Evolutionary conservation across 2,797 vertebrate species (phyloP), one percentile per base, ranked within the genome.

Genomic region (Peromyscus aztecus): DNA sequence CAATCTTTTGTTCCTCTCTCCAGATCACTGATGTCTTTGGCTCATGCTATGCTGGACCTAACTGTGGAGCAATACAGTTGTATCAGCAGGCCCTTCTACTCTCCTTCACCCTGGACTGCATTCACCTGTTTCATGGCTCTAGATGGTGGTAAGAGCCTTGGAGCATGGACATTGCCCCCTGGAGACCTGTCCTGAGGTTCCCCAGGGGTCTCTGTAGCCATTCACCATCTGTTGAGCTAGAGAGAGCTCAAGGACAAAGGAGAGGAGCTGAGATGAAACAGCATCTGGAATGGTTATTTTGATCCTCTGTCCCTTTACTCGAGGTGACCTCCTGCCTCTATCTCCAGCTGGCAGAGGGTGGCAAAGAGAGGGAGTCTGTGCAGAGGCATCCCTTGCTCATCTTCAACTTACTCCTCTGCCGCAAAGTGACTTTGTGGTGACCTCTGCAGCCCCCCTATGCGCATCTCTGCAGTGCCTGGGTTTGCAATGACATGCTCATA

Each of bases 151-250:
- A 69, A 77, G 78, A n/a, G 2, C 40, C 29, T 55, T 19, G 11
- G 65, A 90, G 78, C 55, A 16, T 5, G 16, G 89, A 6, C 31
- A 52, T 40, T 69, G 71, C 6, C 7, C 57, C 1, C 87, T n/a
- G 31, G 49, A 82, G 27, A 77, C 9, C 2, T 52, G 49, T 88
- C 63, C 46, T 69, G 65, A 34, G 17, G 40, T 63, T 69, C 77
- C 67, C 24, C 43, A 43, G 77, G 73, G 91, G 34, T 24, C 21
- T 52, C 13, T 27, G 17, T 27, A 86, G 65, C 91, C 55, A 65
- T 86, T 90, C 69, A n/a, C 98, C 97, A 98, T 96, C 97, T 98
- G 97, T 97, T 92, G 96, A 96, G 93, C 37, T 96, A 91, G 94
- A 82, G 95, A 96, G 87, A 23, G 78, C 96, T 94, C 89, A 96